phyloP scores from a whole-genome alignment of 2,113 vertebrate genomes.

The Ceyx melanurus region DNA sequence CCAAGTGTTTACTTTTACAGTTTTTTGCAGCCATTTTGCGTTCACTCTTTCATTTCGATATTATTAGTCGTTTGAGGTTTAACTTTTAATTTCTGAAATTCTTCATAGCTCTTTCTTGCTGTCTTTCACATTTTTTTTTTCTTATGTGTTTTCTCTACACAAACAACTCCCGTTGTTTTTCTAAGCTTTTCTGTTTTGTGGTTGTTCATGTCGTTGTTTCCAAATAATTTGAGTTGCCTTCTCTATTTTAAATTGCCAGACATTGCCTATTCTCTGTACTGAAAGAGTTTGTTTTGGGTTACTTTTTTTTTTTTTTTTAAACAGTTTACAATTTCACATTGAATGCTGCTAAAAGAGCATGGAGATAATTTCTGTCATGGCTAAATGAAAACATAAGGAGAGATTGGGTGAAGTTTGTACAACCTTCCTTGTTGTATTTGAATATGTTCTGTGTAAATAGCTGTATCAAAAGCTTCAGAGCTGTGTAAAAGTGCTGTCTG shows the following conservation, averaged over 20 bases:
- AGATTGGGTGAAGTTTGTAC: not conserved
- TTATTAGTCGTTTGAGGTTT: not conserved
- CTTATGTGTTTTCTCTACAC: not conserved
- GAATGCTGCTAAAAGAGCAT: not conserved
- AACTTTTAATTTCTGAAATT: not conserved
- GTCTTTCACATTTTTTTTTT: not conserved
- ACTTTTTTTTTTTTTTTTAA: too few species aligned
- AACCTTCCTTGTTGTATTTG: not conserved
- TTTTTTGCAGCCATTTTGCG: not conserved
- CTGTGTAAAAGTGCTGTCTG: not conserved
- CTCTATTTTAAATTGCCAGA: not conserved
- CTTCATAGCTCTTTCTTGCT: not conserved
- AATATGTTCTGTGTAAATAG: not conserved
- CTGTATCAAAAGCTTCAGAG: not conserved
- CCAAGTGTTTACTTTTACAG: not conserved
- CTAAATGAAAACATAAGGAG: not conserved
- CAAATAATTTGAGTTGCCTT: fast-evolving
- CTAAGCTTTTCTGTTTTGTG: not conserved
- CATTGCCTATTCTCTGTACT: not conserved
- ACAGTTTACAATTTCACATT: not conserved
- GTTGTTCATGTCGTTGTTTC: not conserved
- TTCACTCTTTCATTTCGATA: not conserved
- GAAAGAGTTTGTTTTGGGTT: not conserved
- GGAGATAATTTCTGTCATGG: not conserved
- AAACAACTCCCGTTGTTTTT: not conserved